These are phyloP conservation scores for Scaptodrosophila latifasciaeformis DNA, from an alignment of 2,888 invertebrate genomes.

Conservation along the genomic window DNA sequence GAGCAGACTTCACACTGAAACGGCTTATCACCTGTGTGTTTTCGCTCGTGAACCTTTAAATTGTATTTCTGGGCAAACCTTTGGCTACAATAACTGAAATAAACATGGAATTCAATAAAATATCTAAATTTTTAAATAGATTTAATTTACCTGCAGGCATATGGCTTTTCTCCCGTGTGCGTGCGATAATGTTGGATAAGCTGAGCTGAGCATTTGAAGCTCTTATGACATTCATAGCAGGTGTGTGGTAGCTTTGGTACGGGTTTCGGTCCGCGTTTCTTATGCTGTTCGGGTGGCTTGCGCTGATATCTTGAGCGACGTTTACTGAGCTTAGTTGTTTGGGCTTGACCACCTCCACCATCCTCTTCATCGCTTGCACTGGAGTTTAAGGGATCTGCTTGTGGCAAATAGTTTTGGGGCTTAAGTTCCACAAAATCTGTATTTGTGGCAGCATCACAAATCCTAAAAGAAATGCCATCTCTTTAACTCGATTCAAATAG, in stretches of 20 bases:
- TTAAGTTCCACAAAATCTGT: constrained; percentile 74
- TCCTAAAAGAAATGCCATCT: constrained; percentile 70
- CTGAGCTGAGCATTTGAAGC: constrained; percentile 79
- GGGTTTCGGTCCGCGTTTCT: constrained; percentile 79
- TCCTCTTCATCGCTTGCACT: constrained; percentile 54
- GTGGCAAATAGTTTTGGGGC: constrained; percentile 19
- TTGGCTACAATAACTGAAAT: constrained; percentile 78
- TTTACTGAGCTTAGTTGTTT: constrained; percentile 55
- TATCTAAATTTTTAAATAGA: no score
- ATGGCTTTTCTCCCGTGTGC: no score
- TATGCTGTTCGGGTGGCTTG: constrained; percentile 78
- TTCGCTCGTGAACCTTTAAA: constrained; percentile 78
- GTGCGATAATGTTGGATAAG: constrained; percentile 80
- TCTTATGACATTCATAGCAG: constrained; percentile 79
- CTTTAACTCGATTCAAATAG: not conserved
- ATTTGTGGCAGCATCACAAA: constrained; percentile 78
- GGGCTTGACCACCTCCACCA: constrained; percentile 46
- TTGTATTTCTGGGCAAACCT: constrained; percentile 80
- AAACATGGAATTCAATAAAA: constrained; percentile 78
- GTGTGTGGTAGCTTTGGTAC: constrained; percentile 78
- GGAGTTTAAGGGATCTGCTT: no score
- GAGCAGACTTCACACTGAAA: constrained; percentile 81
- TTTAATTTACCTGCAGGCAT: no score
- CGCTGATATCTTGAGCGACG: constrained; percentile 76
- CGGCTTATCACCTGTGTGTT: constrained; percentile 79